phyloP scores from a whole-genome alignment of 1,140 invertebrate species.

The Habropoda laboriosa region DNA sequence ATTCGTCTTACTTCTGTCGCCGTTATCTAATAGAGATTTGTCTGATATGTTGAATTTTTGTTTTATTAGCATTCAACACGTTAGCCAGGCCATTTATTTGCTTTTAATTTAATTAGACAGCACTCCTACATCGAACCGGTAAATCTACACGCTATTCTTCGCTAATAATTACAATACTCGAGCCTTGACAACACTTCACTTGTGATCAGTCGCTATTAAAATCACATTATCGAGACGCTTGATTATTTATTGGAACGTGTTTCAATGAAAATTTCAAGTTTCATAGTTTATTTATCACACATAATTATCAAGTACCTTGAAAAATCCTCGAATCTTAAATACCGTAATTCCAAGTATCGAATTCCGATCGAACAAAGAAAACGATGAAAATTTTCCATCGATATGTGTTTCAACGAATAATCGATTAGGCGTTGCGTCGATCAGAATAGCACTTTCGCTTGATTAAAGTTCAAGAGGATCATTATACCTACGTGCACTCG shows the following conservation, averaged over 20 bases:
- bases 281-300: too few species aligned
- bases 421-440: background rate
- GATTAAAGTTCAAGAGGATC: slow-evolving; percentile 31
- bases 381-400: background rate
- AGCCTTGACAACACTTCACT: too few species aligned
- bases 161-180: too few species aligned
- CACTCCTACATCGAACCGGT: too few species aligned
- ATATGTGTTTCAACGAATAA: background rate
- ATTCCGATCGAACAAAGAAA: background rate
- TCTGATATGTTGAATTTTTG: background rate
- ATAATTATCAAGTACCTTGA: too few species aligned
- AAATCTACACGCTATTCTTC: too few species aligned
- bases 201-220: too few species aligned
- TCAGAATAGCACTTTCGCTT: background rate
- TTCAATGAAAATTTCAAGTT: too few species aligned
- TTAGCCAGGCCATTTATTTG: background rate
- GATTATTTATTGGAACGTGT: too few species aligned
- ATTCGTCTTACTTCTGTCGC: background rate
- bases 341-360: too few species aligned
- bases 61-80: background rate
- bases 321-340: too few species aligned
- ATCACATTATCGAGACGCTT: too few species aligned
- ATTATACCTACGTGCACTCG: background rate
- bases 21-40: background rate
- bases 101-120: background rate